Percentiles rank a stretch among this genome's conserved stretches.
phyloP scores from a whole-genome alignment of 2,888 invertebrate species.

The Rotaria socialis region DNA sequence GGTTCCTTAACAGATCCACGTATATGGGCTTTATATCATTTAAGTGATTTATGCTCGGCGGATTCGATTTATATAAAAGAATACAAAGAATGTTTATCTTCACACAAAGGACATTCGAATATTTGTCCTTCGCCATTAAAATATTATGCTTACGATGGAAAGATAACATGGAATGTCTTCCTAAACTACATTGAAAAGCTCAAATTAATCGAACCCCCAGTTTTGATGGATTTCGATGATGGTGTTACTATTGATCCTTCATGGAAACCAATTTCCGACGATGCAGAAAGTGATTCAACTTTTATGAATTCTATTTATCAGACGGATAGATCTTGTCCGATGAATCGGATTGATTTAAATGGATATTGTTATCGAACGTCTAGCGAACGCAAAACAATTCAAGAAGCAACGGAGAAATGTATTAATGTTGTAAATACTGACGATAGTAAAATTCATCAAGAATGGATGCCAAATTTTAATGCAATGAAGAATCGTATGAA shows the following conservation, averaged over 20 bases:
- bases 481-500: not conserved
- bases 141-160: not conserved
- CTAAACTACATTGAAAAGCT: not conserved
- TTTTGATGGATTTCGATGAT: not conserved
- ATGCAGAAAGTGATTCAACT: not conserved
- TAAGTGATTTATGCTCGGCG: not conserved
- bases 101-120: too few species aligned
- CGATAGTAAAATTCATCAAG: not conserved
- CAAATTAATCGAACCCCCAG: not conserved
- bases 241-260: not conserved
- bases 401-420: constrained; percentile 40
- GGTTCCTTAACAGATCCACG: not conserved
- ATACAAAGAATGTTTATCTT: not conserved
- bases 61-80: not conserved
- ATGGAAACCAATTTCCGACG: not conserved
- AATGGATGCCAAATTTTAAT: not conserved
- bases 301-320: too few species aligned
- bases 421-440: not conserved
- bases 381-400: constrained; percentile 6
- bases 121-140: not conserved
- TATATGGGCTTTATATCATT: not conserved
- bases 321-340: not conserved
- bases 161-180: not conserved
- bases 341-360: not conserved
- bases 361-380: constrained; percentile 38